phyloP scores from a whole-genome alignment of 2,797 vertebrate species.

The Trematomus bernacchii region DNA sequence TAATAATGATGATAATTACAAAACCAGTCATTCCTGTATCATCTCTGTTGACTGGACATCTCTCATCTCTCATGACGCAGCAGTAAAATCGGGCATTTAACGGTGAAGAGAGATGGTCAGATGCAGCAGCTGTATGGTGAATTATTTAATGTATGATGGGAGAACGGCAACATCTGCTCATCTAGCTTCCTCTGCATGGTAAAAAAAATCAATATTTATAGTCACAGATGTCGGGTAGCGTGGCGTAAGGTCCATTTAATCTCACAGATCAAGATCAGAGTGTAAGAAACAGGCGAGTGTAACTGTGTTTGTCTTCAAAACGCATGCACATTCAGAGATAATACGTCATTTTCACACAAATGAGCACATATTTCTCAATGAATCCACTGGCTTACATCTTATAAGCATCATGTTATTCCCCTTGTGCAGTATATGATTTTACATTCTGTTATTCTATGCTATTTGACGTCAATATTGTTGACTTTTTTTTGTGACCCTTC shows the following conservation, averaged over 20 bases:
- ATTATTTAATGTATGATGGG: not conserved
- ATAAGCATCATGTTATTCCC: too few relatives aligned
- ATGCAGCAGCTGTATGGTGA: slow-evolving; percentile 12
- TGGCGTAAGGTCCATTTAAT: too few relatives aligned
- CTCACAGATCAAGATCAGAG: not conserved
- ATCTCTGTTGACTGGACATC: too few relatives aligned
- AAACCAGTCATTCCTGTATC: too few relatives aligned
- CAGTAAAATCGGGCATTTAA: not conserved
- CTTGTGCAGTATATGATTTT: too few relatives aligned
- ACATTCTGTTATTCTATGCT: too few relatives aligned
- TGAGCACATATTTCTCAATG: not conserved
- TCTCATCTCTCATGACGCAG: too few relatives aligned
- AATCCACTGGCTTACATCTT: not conserved
- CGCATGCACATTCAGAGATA: not conserved
- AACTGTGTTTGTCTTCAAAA: not conserved
- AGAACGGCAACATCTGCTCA: not conserved
- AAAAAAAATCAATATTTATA: slow-evolving; percentile 4
- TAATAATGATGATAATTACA: too few relatives aligned
- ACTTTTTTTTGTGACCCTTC: too few relatives aligned
- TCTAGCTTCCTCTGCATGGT: not conserved
- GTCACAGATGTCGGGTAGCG: too few relatives aligned
- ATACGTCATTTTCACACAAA: not conserved
- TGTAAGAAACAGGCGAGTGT: not conserved
- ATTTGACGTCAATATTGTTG: too few relatives aligned
- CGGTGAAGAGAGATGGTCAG: not conserved